Evolutionary conservation across 2,888 invertebrate species (phyloP), one percentile per base, ranked within the genome.

Genomic region (Drosophila hamatofila): DNA sequence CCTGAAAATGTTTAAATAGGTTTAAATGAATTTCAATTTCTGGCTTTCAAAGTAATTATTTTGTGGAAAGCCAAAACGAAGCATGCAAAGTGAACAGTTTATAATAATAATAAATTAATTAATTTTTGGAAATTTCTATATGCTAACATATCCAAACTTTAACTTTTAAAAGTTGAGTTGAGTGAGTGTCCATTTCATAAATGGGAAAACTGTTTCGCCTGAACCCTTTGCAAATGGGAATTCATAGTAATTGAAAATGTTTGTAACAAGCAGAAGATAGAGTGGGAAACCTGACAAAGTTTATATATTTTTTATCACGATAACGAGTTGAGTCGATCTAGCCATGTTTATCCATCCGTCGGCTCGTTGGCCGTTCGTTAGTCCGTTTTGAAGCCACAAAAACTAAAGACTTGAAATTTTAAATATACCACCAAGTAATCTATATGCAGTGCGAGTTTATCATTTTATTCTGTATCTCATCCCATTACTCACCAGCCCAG

Each of bases 1-100:
- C 57, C 62, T 27, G 48, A 49, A 49, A 30, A 27, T 30, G 27
- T 49, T 49, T 49, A 49, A 49, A 49, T 49, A 49, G 48, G 48
- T 18, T 49, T 49, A 49, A 14, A 35, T 52, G 11, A 30, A n/a
- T 33, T 65, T 33, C 18, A 65, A 48, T 41, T 49, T 64, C 6
- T 44, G 61, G 33, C 33, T 33, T 14, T 25, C 25, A 21, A 21
- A 11, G 25, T 23, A 42, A 42, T 42, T 23, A 33, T 33, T 56
- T 21, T 2, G 12, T 23, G 23, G n/a, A 39, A 21, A 51, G 33
- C 14, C 0, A 33, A 21, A 33, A 2, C 33, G 25, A 33, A 4
- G 33, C 33, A 18, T 49, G 48, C 6, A 30, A 30, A 49, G 25
- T 27, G 23, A 48, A 48, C 48, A 27, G 9, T 30, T 48, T 48